Percentiles rank a stretch among this genome's conserved stretches.
Evolutionary conservation across 2,797 vertebrate genomes (phyloP).

Genomic region (Microtus californicus): DNA sequence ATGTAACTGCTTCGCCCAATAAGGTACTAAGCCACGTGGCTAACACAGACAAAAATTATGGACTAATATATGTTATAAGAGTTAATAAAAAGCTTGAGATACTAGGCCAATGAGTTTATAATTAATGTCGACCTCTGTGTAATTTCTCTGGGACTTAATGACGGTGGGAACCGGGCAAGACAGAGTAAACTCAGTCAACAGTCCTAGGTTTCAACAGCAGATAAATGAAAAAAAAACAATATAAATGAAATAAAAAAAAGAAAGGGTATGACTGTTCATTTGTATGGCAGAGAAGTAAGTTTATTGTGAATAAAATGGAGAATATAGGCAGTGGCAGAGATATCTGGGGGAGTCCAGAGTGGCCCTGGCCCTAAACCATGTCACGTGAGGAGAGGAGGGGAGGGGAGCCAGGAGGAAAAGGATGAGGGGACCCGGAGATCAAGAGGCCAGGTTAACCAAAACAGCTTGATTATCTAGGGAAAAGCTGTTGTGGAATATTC

Average conservation of each 20-base stretch:
- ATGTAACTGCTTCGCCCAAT: too few species aligned
- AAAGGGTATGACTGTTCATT: background rate
- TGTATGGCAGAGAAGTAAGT: background rate
- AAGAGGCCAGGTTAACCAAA: background rate
- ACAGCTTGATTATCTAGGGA: background rate
- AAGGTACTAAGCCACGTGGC: too few species aligned
- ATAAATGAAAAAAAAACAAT: background rate
- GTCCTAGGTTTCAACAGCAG: background rate
- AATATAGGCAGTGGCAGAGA: background rate
- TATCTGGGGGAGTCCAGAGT: background rate
- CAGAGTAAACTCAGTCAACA: too few species aligned
- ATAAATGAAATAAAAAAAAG: background rate
- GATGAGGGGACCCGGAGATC: background rate
- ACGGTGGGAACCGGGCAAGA: too few species aligned
- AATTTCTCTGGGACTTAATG: too few species aligned
- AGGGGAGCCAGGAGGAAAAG: background rate
- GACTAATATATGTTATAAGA: too few species aligned
- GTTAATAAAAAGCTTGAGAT: too few species aligned
- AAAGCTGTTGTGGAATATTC: background rate
- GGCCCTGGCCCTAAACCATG: background rate
- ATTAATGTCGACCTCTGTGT: too few species aligned
- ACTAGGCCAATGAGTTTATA: too few species aligned
- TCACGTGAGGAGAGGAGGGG: background rate
- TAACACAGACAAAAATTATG: too few species aligned
- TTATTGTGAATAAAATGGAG: background rate